These are phyloP conservation scores for Melanotaenia boesemani DNA, from an alignment of 2,797 vertebrate species.

Conservation along the genomic window DNA sequence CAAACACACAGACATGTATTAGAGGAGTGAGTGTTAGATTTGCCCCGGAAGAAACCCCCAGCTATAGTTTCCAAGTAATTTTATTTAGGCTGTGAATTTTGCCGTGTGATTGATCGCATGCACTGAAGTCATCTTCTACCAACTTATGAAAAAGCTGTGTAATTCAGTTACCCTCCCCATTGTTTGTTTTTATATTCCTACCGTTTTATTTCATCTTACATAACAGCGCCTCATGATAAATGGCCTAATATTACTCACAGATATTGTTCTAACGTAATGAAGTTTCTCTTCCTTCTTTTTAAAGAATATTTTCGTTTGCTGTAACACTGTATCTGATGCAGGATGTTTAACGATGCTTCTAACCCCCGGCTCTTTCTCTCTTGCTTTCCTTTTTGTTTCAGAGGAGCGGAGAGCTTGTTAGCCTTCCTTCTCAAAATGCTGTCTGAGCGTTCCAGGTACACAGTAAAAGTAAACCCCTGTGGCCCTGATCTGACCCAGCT, in stretches of 20 bases:
- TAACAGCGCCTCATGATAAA: slow-evolving; percentile 74
- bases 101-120: slow-evolving; percentile 76
- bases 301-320: slow-evolving; percentile 63
- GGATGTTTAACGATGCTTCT: slow-evolving; percentile 59
- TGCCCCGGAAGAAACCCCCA: slow-evolving; percentile 49
- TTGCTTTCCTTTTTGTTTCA: slow-evolving; percentile 68
- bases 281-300: slow-evolving; percentile 57
- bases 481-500: slow-evolving; percentile 62
- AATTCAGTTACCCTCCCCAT: slow-evolving; percentile 73
- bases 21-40: slow-evolving; percentile 44
- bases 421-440: slow-evolving; percentile 83
- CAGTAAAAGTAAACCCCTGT: slow-evolving; percentile 58
- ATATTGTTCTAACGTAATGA: slow-evolving; percentile 77
- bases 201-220: slow-evolving; percentile 72
- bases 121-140: slow-evolving; percentile 67
- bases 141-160: slow-evolving; percentile 78
- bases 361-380: slow-evolving; percentile 65
- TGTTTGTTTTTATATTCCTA: slow-evolving; percentile 78
- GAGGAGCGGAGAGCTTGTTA: slow-evolving; percentile 85
- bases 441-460: slow-evolving; percentile 84
- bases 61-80: slow-evolving; percentile 65
- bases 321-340: slow-evolving; percentile 49
- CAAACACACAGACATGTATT: slow-evolving; percentile 28
- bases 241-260: slow-evolving; percentile 75
- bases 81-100: slow-evolving; percentile 69